Conservation (phyloP, 2,797 vertebrate species). For the Gouania willdenowi region DNA sequence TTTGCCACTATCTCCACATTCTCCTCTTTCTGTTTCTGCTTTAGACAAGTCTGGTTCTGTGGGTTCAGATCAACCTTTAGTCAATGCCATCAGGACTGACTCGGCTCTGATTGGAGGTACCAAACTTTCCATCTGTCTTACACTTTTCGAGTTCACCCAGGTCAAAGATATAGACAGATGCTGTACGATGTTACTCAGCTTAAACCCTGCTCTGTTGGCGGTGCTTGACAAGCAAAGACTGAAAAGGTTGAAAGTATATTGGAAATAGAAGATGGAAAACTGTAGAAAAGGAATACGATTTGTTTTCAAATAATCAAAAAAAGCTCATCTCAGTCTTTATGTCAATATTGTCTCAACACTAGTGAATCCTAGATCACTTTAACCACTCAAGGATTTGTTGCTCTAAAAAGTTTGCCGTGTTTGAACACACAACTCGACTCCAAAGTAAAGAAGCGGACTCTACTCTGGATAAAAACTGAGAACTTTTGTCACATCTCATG, state of each 20-base stretch:
- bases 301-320: too few species aligned
- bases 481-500: too few species aligned
- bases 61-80: constrained; percentile 84
- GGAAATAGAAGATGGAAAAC: constrained; percentile 32
- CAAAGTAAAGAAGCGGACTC: too few species aligned
- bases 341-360: too few species aligned
- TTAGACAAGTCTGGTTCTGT: constrained; percentile 87
- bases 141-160: not conserved
- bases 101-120: constrained; percentile 96
- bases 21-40: constrained; percentile 35
- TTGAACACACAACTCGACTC: too few species aligned
- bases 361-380: too few species aligned
- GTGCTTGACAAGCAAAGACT: constrained; percentile 42
- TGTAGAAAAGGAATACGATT: constrained; percentile 35
- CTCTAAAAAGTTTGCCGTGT: too few species aligned
- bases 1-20: too few species aligned
- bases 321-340: too few species aligned
- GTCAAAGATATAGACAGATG: too few species aligned
- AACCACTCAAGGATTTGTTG: too few species aligned
- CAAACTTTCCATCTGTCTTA: not conserved
- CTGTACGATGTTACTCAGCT: constrained; percentile 18
- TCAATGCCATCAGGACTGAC: constrained; percentile 85
- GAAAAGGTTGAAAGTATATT: constrained; percentile 42
- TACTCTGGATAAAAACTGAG: too few species aligned
- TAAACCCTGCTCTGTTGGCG: constrained; percentile 40